Percentiles rank a stretch among this genome's conserved stretches.
These are phyloP conservation scores for Zapornia atra DNA, from an alignment of 2,113 vertebrate genomes.

Conservation along the genomic window DNA sequence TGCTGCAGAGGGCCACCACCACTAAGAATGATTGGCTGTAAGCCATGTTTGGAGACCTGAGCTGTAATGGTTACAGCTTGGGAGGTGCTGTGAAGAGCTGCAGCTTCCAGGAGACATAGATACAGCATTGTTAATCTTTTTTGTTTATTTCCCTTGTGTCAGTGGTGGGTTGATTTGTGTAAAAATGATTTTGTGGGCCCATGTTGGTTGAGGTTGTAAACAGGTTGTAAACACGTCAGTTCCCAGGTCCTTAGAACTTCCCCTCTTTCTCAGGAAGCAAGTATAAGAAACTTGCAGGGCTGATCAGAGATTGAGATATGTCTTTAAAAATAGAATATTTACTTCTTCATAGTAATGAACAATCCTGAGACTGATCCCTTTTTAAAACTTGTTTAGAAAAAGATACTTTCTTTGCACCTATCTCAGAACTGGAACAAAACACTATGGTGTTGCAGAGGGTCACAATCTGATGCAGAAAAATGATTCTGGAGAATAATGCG, in stretches of 20 bases:
- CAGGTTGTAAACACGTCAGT: not conserved
- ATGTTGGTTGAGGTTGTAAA: not conserved
- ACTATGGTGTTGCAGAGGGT: not conserved
- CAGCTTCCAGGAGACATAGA: not conserved
- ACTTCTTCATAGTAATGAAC: not conserved
- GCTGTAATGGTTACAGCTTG: not conserved
- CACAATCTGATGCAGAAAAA: not conserved
- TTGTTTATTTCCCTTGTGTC: not conserved
- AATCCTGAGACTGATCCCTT: not conserved
- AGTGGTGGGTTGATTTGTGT: not conserved
- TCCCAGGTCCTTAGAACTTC: not conserved
- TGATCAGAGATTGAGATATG: not conserved
- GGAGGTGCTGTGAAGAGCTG: not conserved
- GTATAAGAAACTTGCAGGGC: not conserved
- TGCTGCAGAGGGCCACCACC: not conserved
- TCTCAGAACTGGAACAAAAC: not conserved
- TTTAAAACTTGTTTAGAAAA: not conserved
- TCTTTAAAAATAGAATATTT: not conserved
- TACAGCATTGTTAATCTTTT: not conserved
- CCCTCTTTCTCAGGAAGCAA: not conserved
- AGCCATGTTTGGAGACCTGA: not conserved
- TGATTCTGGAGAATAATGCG: not conserved
- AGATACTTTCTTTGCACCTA: not conserved
- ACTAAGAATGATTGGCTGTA: not conserved
- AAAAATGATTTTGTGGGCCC: fast-evolving